Base-by-base conservation (phyloP, 2,888 invertebrate genomes). In the Myopa testacea region DNA sequence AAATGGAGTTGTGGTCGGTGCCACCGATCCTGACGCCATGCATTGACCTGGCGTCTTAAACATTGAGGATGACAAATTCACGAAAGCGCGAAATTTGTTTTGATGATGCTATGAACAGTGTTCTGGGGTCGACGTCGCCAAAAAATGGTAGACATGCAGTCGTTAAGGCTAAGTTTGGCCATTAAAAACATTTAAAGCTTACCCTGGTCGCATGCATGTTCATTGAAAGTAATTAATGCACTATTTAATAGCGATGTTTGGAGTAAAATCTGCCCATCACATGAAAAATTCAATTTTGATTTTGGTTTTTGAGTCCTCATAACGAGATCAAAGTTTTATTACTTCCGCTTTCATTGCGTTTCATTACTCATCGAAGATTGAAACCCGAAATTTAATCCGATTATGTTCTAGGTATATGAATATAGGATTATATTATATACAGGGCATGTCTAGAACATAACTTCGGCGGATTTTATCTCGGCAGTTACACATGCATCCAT, bases 1-100 rank as follows among this genome's bases (percentile, higher is more conserved):
- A 71, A 37, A 37, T 71, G 34, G 60, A 38, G 55, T 60, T 60
- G 38, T 55, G 38, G 16, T 5, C 37, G 82, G 81, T 82, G 82
- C 82, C 81, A 80, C 78, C 75, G 81, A 80, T 81, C 81, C 82
- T 82, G 82, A 78, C 82, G 82, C 81, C 82, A 79, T 62, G 16
- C 67, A 76, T 72, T 58, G 72, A 34, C 37, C 19, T 62, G 72
- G 40, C 62, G 38, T 72, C 45, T 72, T n/a, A 5, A 40, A 45
- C 62, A 45, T 16, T 26, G 34, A 26, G 40, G 26, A 63, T 34
- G 63, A 63, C 45, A 50, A 63, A 50, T 73, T 73, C n/a, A 63
- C 45, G 16, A 72, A 72, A 60, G 62, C 73, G 63, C 73, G 45
- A 62, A 73, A 63, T 63, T 73, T 63, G 63, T 73, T 73, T 73